Evolutionary conservation across 2,888 invertebrate genomes (phyloP), one percentile per base, ranked within the genome.

Genomic region (Tipula vernalis): DNA sequence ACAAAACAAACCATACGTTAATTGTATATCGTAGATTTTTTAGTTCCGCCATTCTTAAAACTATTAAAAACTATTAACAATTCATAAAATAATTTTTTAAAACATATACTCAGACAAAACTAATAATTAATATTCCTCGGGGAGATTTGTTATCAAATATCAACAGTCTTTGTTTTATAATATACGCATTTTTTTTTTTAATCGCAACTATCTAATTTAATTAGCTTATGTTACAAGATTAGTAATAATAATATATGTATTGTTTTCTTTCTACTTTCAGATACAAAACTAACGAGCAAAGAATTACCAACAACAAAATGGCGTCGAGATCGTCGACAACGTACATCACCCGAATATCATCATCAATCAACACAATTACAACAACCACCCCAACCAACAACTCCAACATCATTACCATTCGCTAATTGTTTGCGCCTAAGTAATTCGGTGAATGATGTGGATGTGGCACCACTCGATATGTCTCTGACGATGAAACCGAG

Each of bases 241-340:
- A 28, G 28, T 28, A 44, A 44, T 44, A 10, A 44, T 10, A 44
- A 28, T 41, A 28, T 41, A 41, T 41, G 28, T 28, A 28, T 44
- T 3, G 10, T 84, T 85, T 87, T 87, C 86, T 88, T 88, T 87
- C 87, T 57, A 84, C 36, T 89, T 87, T 3, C 47, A 91, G 91
- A 91, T 89, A 89, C 90, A 88, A 91, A 91, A 87, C 89, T 91
- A 88, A 90, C 90, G 87, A 91, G 92, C 87, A 95, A 95, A 90
- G 95, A 95, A 89, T 91, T 94, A 88, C 92, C 93, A 87, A 95
- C 95, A 6, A 93, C 94, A 87, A 95, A 95, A 91, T 95, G 95
- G 95, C 93, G 95, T 88, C 93, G 95, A 86, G 95, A 95, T 88
- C 93, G 95, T 57, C 93, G 95, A 36, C 91, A 92, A 87, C 92